A percentile compares a stretch with the other conserved stretches of the same genome.
phyloP scores from a whole-genome alignment of 2,113 vertebrate genomes.

The Erinaceus europaeus region DNA sequence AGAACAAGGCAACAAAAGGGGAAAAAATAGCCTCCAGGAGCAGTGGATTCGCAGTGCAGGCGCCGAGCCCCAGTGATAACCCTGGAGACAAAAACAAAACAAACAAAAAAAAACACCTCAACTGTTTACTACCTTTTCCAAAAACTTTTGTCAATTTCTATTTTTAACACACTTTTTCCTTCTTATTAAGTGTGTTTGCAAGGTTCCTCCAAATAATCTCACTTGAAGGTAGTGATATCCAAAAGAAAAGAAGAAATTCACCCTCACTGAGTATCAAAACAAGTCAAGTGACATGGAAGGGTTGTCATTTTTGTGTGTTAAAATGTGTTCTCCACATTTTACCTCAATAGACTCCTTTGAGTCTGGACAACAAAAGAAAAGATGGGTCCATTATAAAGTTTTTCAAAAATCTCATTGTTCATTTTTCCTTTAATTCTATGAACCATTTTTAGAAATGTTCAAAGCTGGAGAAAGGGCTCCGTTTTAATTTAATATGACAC shows the following conservation, averaged over 20 bases:
- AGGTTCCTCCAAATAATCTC: not conserved
- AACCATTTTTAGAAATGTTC: constrained; percentile 38
- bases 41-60: no score
- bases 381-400: no score
- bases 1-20: no score
- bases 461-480: constrained; percentile 13
- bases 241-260: not conserved
- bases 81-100: no score
- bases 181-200: no score
- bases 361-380: not conserved
- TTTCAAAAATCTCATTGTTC: constrained; percentile 13
- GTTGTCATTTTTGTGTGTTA: not conserved
- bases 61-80: no score
- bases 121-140: not conserved
- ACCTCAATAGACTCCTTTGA: not conserved
- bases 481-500: constrained; percentile 50
- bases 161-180: not conserved
- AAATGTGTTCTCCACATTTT: not conserved
- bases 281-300: not conserved
- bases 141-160: not conserved
- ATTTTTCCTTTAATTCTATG: constrained; percentile 24
- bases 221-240: not conserved
- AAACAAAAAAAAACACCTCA: no score
- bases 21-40: no score
- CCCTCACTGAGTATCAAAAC: not conserved